A percentile compares a stretch with the other conserved stretches of the same genome.
Evolutionary conservation across 2,113 vertebrate species (phyloP).

Genomic region (Thymallus thymallus): DNA sequence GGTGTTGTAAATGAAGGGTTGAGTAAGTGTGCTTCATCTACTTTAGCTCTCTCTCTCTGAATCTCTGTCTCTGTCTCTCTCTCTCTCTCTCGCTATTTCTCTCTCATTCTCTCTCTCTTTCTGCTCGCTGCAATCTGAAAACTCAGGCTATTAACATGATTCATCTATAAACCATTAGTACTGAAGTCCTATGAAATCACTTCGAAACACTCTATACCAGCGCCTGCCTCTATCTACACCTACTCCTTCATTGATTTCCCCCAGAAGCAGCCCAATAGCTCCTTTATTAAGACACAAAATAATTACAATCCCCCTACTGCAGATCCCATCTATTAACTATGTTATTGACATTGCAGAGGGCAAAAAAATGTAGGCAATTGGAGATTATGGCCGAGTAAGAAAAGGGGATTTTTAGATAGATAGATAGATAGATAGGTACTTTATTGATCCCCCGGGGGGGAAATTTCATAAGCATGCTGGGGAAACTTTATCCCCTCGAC

Average conservation of each 20-base stretch:
- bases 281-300: conserved; percentile 10
- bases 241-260: conserved; percentile 20
- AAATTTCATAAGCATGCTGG: too few relatives aligned
- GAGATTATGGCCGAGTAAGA: too few relatives aligned
- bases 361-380: neutral
- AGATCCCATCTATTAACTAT: conserved; percentile 6
- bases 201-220: neutral
- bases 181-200: neutral
- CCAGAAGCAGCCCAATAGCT: conserved; percentile 6
- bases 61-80: neutral
- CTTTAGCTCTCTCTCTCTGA: neutral
- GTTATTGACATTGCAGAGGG: conserved; percentile 18
- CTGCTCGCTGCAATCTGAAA: neutral
- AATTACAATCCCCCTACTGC: conserved; percentile 1
- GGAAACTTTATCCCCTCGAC: too few relatives aligned
- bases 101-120: neutral
- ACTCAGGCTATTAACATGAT: neutral
- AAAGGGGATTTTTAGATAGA: too few relatives aligned
- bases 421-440: too few relatives aligned
- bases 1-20: neutral
- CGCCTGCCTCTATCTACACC: neutral
- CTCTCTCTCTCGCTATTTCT: neutral
- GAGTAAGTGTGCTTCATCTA: neutral
- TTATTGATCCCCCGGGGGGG: too few relatives aligned
- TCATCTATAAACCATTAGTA: neutral